Evolutionary conservation across 2,797 vertebrate species (phyloP), one percentile per base, ranked within the genome.

Genomic region (Myotis planiceps): DNA sequence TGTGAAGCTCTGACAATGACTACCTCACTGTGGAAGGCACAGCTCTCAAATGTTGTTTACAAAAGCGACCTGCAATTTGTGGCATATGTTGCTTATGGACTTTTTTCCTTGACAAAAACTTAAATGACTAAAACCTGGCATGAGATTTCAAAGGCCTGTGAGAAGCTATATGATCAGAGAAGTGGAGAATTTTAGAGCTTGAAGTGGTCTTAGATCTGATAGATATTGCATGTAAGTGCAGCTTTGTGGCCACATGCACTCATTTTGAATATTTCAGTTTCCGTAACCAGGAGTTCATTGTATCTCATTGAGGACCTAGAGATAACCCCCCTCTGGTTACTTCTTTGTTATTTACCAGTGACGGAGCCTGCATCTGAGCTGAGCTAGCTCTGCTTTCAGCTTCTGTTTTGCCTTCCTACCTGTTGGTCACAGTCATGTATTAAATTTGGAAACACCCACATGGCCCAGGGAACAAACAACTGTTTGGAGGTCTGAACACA

Each of bases 321-420:
- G 88, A 75, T 88, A 84, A 87, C 84, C 12, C 83, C 95, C 97
- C 94, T 81, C 55, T 76, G n/a, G 60, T 78, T 93, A 42, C 8
- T 66, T 96, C 49, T 85, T 88, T 27, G 6, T 91, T 97, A 81
- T 92, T 97, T 97, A 90, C 58, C 23, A 92, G 86, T 92, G 84
- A 98, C 42, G 63, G 92, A 37, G 88, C n/a, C 71, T 94, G 42
- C 3, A 13, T 72, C 68, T 81, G 82, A 96, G 27, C 37, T 8
- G 37, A 15, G 51, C 69, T 74, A 6, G 37, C 68, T 89, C 66
- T 69, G 65, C 97, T 98, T 97, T 98, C 97, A 98, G 97, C 87
- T 97, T 95, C 90, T 96, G 95, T 42, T 98, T 97, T 97, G 93
- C 88, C 92, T 96, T 97, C 69, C 96, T 97, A 97, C 90, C 74